Base-by-base conservation (phyloP, 2,113 vertebrate species). In the Grammomys dolichurus region DNA sequence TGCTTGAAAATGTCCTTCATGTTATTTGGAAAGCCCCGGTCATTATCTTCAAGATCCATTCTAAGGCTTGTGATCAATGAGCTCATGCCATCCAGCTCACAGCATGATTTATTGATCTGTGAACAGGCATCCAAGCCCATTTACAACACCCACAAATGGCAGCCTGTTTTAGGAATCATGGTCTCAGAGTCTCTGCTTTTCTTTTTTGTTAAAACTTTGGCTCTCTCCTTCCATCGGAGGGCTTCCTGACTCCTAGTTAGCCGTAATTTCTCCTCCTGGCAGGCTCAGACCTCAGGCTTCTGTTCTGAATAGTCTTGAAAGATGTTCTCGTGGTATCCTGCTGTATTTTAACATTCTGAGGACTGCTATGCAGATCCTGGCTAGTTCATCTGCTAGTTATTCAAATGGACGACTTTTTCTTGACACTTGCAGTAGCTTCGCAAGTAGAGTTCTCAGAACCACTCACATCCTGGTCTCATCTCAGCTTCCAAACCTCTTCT, bases 11-110 rank as follows among this genome's bases (percentile, higher is more conserved):
- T 77, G 51, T 75, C 78, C 86, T 93, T 33, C 46, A 0, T 56
- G 6, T 43, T 11, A 67, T 82, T 12, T 69, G 77, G 46, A 87
- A 2, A 11, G 88, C 19, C 7, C 9, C 73, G 7, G 24, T 1
- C 60, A 82, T 43, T 63, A 73, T 82, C 70, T 85, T 63, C 28
- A 77, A 77, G 63, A n/a, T 89, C n/a, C 48, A 69, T 78, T 58
- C 33, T 0, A 73, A 40, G 60, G 33, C 1, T 26, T 69, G 24
- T 16, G 60, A n/a, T 19, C 58, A 36, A 33, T 24, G 33, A 63
- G 6, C 56, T 3, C 13, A 0, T 81, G 40, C 20, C 43, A 60
- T 56, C 19, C 43, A 67, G 19, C n/a, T 40, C n/a, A 84, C n/a
- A 63, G 56, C 12, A 8, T 73, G 36, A 73, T 16, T 48, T 5